phyloP scores from a whole-genome alignment of 2,888 invertebrate genomes.

The Lacanobia wlatinum region DNA sequence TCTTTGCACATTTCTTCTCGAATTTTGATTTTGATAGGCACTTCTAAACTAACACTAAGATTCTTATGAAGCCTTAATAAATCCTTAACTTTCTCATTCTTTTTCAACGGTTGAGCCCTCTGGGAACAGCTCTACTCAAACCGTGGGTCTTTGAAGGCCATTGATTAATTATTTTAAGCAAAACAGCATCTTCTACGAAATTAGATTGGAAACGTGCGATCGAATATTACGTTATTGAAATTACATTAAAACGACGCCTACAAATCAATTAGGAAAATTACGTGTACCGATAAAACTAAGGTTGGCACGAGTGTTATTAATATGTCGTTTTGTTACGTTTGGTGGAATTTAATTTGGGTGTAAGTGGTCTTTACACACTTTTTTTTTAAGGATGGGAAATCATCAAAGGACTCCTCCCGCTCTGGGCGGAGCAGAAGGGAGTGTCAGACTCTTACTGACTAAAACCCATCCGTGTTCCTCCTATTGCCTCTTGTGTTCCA shows the following conservation, averaged over 20 bases:
- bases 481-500: too few relatives aligned
- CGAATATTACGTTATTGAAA: constrained; percentile 27
- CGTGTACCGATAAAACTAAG: constrained; percentile 7
- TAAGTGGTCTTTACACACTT: background rate
- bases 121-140: background rate
- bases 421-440: too few relatives aligned
- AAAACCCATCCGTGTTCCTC: too few relatives aligned
- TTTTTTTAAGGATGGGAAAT: too few relatives aligned
- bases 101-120: background rate
- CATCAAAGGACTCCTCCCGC: too few relatives aligned
- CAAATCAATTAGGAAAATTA: constrained; percentile 47
- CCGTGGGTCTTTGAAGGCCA: constrained; percentile 14
- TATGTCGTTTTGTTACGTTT: background rate
- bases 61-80: background rate
- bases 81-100: background rate
- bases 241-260: constrained; percentile 21
- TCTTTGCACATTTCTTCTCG: too few relatives aligned
- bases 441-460: too few relatives aligned
- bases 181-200: constrained; percentile 24
- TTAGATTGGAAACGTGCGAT: constrained; percentile 45
- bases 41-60: background rate
- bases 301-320: background rate
- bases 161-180: constrained; percentile 45
- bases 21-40: background rate
- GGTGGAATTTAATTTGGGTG: background rate